phyloP scores from a whole-genome alignment of 2,113 vertebrate species.

The Merops nubicus region DNA sequence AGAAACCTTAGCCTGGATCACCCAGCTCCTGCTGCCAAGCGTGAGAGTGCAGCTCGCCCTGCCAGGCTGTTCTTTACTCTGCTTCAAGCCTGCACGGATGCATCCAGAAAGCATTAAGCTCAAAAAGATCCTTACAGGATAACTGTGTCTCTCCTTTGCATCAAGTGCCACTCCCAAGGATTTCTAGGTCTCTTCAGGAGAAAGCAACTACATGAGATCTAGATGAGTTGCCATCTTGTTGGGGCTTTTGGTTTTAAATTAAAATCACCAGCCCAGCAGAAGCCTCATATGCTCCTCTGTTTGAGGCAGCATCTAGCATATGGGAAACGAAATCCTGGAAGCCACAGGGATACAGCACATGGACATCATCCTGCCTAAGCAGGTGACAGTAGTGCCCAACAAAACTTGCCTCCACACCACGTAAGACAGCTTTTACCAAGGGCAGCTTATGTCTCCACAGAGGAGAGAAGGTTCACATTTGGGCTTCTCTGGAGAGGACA shows the following conservation, averaged over 20 bases:
- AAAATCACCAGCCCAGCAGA: neutral
- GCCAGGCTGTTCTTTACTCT: neutral
- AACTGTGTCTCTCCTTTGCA: neutral
- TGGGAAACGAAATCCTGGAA: neutral
- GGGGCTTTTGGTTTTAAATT: no score
- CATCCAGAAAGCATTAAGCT: neutral
- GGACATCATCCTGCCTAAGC: neutral
- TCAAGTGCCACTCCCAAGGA: neutral
- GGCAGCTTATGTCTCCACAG: neutral
- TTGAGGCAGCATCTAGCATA: neutral
- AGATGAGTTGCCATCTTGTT: neutral
- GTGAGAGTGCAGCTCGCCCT: accelerated
- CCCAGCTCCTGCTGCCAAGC: neutral
- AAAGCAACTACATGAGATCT: neutral
- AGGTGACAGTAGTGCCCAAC: neutral
- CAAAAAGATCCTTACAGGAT: neutral
- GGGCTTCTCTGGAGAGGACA: neutral
- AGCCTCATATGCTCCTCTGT: neutral
- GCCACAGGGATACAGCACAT: neutral
- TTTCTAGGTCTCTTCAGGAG: neutral
- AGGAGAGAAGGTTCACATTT: neutral
- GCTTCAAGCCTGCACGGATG: neutral
- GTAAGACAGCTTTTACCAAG: neutral
- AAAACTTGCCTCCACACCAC: neutral
- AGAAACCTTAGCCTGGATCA: neutral